These are phyloP conservation scores for Drosophila setosimentum DNA, from an alignment of 2,888 invertebrate species.

Conservation along the genomic window DNA sequence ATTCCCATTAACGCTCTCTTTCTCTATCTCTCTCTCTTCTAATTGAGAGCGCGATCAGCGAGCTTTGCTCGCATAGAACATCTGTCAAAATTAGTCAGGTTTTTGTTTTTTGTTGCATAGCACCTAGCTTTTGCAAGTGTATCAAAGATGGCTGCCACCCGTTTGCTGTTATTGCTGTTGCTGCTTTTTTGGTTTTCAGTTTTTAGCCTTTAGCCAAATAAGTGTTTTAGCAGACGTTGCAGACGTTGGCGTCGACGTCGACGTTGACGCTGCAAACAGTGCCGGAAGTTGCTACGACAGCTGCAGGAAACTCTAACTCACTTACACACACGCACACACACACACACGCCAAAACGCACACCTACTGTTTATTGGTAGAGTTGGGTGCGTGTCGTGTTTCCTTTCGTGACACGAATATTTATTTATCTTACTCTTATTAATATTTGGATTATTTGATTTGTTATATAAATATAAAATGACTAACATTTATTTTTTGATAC, in stretches of 20 bases:
- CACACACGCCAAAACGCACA: constrained; percentile 34
- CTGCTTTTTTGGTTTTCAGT: constrained; percentile 72
- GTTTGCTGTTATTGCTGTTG: constrained; percentile 39
- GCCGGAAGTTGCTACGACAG: constrained; percentile 80
- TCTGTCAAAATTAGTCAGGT: neutral
- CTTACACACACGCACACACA: constrained; percentile 63
- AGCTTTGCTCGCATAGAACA: neutral
- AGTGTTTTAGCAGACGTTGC: constrained; percentile 76
- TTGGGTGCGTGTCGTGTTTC: neutral
- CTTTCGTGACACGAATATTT: neutral
- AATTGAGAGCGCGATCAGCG: neutral
- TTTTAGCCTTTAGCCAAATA: constrained; percentile 81
- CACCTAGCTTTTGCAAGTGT: constrained; percentile 44
- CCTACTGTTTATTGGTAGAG: constrained; percentile 32
- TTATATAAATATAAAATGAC: neutral
- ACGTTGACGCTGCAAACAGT: constrained; percentile 61
- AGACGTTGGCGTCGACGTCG: constrained; percentile 29
- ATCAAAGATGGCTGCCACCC: constrained; percentile 28
- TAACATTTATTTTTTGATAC: neutral
- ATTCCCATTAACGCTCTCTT: neutral
- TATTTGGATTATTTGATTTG: neutral
- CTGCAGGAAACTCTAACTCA: constrained; percentile 82
- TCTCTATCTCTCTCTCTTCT: neutral
- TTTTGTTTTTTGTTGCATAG: neutral
- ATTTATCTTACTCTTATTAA: neutral